A percentile compares a stretch with the other conserved stretches of the same genome.
phyloP scores from a whole-genome alignment of 2,888 invertebrate species.

The Sinotaia quadrata region DNA sequence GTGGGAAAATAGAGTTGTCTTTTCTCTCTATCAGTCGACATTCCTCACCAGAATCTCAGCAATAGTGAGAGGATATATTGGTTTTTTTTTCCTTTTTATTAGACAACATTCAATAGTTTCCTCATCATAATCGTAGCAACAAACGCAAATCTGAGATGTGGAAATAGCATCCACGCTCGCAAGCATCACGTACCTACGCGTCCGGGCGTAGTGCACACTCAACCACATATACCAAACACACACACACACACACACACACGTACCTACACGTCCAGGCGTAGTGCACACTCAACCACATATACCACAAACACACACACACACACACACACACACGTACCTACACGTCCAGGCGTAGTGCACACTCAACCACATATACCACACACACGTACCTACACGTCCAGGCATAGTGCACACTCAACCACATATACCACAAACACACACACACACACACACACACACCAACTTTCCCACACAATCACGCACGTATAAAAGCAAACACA shows the following conservation, averaged over 20 bases:
- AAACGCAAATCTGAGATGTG: no score
- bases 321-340: neutral
- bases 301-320: slow-evolving; percentile 1
- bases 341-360: no score
- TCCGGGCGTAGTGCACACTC: neutral
- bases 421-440: slow-evolving; percentile 6
- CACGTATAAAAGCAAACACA: neutral
- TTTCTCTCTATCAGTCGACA: no score
- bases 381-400: neutral
- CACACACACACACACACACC: neutral
- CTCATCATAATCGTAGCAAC: no score
- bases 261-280: neutral
- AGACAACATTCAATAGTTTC: no score
- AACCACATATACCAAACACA: no score
- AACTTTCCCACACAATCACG: neutral
- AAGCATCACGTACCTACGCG: neutral
- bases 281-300: no score
- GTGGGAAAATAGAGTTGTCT: no score
- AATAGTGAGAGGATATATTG: no score
- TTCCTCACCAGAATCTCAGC: no score
- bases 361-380: neutral
- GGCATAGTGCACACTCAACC: neutral
- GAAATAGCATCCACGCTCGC: no score
- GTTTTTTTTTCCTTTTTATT: no score
- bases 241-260: slow-evolving; percentile 7